Conservation (phyloP, 2,113 vertebrate genomes). For the Gambusia holbrooki region DNA sequence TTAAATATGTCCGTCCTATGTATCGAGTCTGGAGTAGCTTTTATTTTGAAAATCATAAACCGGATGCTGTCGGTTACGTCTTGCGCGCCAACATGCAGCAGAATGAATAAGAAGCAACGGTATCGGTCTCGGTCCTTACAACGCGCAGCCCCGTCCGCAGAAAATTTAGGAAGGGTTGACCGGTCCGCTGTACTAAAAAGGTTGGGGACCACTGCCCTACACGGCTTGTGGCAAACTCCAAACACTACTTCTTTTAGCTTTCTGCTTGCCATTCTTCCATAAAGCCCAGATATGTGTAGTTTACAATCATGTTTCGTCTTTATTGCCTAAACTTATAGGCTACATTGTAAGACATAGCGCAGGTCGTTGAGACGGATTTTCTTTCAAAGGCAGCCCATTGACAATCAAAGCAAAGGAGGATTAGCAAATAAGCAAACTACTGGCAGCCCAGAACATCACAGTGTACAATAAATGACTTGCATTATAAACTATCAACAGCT, state of each 20-base stretch:
- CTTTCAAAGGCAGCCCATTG: conserved; percentile 30
- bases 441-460: conserved; percentile 33
- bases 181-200: too few relatives aligned
- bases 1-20: too few relatives aligned
- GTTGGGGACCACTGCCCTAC: not conserved
- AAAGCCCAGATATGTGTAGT: not conserved
- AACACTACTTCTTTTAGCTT: not conserved
- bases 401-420: conserved; percentile 35
- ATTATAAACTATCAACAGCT: conserved; percentile 51
- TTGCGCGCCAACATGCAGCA: too few relatives aligned
- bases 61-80: too few relatives aligned
- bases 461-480: conserved; percentile 18
- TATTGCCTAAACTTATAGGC: conserved; percentile 33
- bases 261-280: not conserved
- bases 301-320: conserved; percentile 33
- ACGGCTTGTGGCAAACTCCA: not conserved
- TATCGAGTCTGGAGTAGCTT: too few relatives aligned
- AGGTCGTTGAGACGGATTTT: conserved; percentile 29
- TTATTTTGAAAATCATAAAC: too few relatives aligned
- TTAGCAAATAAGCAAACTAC: conserved; percentile 39
- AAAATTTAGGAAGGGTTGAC: too few relatives aligned
- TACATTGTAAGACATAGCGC: conserved; percentile 52
- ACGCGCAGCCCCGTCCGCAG: too few relatives aligned
- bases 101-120: too few relatives aligned
- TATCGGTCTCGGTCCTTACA: too few relatives aligned